Conservation (phyloP, 2,797 vertebrate genomes). For the Mus spretus region DNA sequence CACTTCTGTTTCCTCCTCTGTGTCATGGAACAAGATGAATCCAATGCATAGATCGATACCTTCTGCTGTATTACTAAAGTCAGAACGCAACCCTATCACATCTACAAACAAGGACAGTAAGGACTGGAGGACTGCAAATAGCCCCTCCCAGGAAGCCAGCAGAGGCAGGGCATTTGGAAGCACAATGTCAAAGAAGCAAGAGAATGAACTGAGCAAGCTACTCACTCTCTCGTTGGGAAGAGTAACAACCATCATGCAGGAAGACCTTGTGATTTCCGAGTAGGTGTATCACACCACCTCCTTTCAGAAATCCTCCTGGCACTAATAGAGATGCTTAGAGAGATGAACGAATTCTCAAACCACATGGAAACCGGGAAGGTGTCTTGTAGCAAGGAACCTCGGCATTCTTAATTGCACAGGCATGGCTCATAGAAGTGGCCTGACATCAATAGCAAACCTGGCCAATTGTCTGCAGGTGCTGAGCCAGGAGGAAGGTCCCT, state of each 20-base stretch:
- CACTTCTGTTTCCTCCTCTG: slow-evolving; percentile 50
- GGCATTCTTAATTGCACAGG: background rate
- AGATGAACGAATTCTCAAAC: slow-evolving; percentile 72
- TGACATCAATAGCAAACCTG: slow-evolving; percentile 29
- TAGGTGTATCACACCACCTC: slow-evolving; percentile 44
- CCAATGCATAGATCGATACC: background rate
- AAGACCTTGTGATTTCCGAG: slow-evolving; percentile 68
- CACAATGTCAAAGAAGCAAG: background rate
- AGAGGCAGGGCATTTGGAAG: slow-evolving; percentile 41
- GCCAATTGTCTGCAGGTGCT: background rate
- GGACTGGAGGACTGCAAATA: background rate
- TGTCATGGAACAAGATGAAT: slow-evolving; percentile 40
- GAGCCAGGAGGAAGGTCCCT: background rate
- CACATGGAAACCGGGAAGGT: slow-evolving; percentile 19
- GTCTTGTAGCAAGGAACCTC: background rate
- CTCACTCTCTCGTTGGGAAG: background rate
- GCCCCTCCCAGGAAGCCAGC: slow-evolving; percentile 1
- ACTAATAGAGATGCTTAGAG: slow-evolving; percentile 37
- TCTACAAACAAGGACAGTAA: background rate
- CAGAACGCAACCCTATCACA: slow-evolving; percentile 50
- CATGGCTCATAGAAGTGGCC: background rate
- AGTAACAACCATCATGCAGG: slow-evolving; percentile 28
- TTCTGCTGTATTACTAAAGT: slow-evolving; percentile 67
- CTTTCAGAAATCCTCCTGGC: slow-evolving; percentile 19
- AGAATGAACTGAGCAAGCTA: slow-evolving; percentile 52